These are phyloP conservation scores for Xenopus tropicalis DNA, from an alignment of 2,113 vertebrate species.

Conservation along the genomic window DNA sequence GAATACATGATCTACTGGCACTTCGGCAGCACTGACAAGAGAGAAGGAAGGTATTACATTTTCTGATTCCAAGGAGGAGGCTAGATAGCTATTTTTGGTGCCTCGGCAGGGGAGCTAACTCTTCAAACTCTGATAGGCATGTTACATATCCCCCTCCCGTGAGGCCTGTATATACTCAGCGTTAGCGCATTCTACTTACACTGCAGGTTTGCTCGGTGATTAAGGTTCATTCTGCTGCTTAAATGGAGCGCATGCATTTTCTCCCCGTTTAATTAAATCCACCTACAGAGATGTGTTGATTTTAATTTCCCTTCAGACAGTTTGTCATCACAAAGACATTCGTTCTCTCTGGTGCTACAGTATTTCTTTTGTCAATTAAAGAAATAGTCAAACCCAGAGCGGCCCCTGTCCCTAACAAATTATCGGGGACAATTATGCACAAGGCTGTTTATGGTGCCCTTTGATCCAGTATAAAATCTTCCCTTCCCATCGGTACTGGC, in stretches of 20 bases:
- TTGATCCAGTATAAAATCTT: conserved; percentile 22
- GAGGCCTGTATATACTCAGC: neutral
- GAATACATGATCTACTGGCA: too few relatives aligned
- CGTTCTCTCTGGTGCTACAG: conserved; percentile 18
- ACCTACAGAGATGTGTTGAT: conserved; percentile 42
- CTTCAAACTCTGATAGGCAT: too few relatives aligned
- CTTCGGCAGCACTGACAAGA: too few relatives aligned
- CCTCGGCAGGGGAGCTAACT: too few relatives aligned
- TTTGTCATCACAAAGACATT: conserved; percentile 36
- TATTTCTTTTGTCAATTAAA: conserved; percentile 39
- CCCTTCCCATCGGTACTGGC: conserved; percentile 15
- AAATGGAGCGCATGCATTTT: conserved; percentile 5
- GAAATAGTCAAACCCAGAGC: conserved; percentile 16
- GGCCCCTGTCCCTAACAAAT: conserved; percentile 21
- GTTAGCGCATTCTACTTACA: neutral
- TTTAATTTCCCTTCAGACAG: conserved; percentile 45
- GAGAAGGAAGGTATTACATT: too few relatives aligned
- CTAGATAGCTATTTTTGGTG: too few relatives aligned
- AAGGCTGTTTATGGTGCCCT: conserved; percentile 23
- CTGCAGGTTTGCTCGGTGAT: neutral
- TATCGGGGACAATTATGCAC: conserved; percentile 31
- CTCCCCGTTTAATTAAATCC: conserved; percentile 43
- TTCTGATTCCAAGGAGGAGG: too few relatives aligned
- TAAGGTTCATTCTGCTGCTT: conserved; percentile 3
- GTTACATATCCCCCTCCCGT: too few relatives aligned